Evolutionary conservation across 2,888 invertebrate species (phyloP), one percentile per base, ranked within the genome.

Genomic region (Arrhopalites spinosus): DNA sequence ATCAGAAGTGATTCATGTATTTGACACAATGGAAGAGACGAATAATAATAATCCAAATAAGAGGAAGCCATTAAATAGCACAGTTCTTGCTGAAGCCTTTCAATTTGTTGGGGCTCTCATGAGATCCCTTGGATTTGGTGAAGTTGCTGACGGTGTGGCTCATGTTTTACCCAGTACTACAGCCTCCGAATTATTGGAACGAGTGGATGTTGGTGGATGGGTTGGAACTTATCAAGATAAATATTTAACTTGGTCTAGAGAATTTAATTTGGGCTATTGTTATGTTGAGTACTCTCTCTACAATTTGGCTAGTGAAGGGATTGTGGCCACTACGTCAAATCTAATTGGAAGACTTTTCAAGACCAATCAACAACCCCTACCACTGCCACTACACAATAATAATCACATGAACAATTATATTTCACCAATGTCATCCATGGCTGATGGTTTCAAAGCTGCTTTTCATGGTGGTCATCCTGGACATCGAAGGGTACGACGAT

Each of bases 151-250:
- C 47, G 82, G 82, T 8, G 77, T 82, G n/a, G 73, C 79, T n/a
- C 78, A 80, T 7, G 82, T 81, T 69, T 74, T 82, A 17, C 82
- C 82, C 2, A 73, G 79, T 36, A 68, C 78, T 17, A 80, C 82
- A 23, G 79, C 82, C 11, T 78, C 80, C 0, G 79, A 82, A 73
- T 75, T 82, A 11, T 74, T 82, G 15, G 81, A 82, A 66, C 64
- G 80, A 56, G 78, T 82, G 20, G 81, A 82, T 70, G 81, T 81
- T 36, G 82, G 82, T 5, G 82, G 82, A 15, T 82, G 81, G 81
- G 79, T 82, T 8, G 73, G 77, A 7, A 76, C 78, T 66, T 80
- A 80, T 25, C 80, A 81, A 36, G 81, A 81, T 25, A 70, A 77
- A 17, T 82, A 82, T 56, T 71, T 80, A n/a, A 36, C 68, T 3